These are phyloP conservation scores for Notarius quadriscutis DNA, from an alignment of 2,113 vertebrate species.

Conservation along the genomic window DNA sequence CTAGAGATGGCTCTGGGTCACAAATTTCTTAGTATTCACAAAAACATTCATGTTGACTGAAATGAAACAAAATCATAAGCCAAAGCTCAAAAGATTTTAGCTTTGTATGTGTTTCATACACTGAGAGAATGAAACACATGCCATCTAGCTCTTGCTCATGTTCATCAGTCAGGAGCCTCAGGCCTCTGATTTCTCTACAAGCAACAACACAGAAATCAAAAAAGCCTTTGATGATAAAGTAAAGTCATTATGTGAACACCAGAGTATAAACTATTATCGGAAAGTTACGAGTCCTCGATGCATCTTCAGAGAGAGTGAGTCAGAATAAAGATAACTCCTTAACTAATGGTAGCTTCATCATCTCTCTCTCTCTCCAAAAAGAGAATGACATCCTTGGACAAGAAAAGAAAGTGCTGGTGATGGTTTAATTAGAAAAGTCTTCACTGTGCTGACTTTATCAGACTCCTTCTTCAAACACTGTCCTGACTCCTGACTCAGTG, in stretches of 20 bases:
- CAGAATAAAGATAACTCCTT: constrained; percentile 68
- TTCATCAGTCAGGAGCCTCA: constrained; percentile 58
- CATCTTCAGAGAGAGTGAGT: constrained; percentile 28
- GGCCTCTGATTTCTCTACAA: constrained; percentile 66
- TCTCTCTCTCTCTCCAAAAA: constrained; percentile 4
- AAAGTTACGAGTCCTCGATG: constrained; percentile 62
- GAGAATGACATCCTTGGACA: not conserved
- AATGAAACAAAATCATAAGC: not conserved
- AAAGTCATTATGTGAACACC: constrained; percentile 68
- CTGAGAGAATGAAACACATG: not conserved
- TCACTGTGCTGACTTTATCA: not conserved
- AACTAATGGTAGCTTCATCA: constrained; percentile 62
- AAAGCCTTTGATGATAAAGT: constrained; percentile 71
- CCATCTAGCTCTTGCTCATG: constrained; percentile 44
- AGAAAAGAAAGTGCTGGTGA: not conserved
- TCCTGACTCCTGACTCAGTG: not conserved
- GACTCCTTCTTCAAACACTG: not conserved
- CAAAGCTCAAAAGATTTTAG: not conserved
- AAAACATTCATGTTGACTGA: not conserved
- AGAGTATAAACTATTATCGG: constrained; percentile 69
- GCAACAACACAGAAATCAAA: constrained; percentile 66
- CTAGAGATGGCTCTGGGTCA: too few relatives aligned
- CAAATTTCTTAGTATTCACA: too few relatives aligned
- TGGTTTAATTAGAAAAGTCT: constrained; percentile 36
- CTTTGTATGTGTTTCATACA: not conserved